Base-by-base conservation (phyloP, 2,888 invertebrate species). In the Alsophila aescularia region DNA sequence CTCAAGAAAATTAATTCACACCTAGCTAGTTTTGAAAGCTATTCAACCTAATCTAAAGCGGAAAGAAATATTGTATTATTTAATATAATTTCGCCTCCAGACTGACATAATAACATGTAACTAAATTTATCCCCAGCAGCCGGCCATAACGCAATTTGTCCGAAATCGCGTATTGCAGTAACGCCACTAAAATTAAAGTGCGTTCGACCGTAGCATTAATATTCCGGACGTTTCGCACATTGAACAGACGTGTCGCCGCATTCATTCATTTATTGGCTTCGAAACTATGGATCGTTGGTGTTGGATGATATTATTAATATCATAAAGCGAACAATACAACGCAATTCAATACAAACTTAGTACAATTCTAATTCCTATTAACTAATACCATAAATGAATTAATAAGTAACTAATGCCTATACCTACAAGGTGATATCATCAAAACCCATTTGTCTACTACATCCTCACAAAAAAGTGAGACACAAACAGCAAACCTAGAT, bases 181-280 rank as follows among this genome's bases (percentile, higher is more conserved):
- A 65, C 60, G 53, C 36, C 50, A 39, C 60, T 60, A 63, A 60
- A 65, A 69, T 67, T 66, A 53, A 64, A 69, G 63, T 48, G 53
- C 42, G 53, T 42, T 42, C 36, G 48, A 48, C 52, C 47, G 53
- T 62, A 55, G 41, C 63, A 71, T 75, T 72, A 70, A 72, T 69
- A 73, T 74, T 64, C 67, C 57, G 61, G 64, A 60, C 72, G 53
- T 69, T 70, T 67, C 58, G 65, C 68, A 49, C 62, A 68, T 67
- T 72, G 75, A 69, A 60, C 62, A 54, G 45, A 48, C 45, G 52
- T 52, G 56, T 27, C 42, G 32, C 18, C 39, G 51, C 36, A 41
- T 34, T 35, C 29, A 52, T 52, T 41, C 44, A 31, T 15, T 18
- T 13, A n/a, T 10, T 42, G 29, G 35, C 16, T 36, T 40, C 27